These are phyloP conservation scores for Scolopax rusticola DNA, from an alignment of 2,797 vertebrate species.

Conservation along the genomic window DNA sequence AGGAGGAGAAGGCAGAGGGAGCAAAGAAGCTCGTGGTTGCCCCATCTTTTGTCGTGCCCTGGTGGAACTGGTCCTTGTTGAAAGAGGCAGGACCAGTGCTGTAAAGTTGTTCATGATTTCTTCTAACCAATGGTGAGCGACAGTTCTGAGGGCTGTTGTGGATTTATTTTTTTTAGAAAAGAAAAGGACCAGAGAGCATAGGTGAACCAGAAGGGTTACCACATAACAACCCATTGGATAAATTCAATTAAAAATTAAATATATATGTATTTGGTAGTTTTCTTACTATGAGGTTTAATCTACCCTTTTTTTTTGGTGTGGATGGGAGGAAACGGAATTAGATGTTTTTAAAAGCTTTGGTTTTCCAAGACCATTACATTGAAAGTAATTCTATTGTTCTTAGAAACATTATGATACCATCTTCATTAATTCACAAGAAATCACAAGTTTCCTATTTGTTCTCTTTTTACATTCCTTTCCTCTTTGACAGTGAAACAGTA, in stretches of 20 bases:
- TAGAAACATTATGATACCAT: background rate
- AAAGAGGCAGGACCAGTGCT: fast-evolving
- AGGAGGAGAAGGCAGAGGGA: background rate
- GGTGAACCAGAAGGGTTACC: background rate
- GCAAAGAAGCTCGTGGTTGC: background rate
- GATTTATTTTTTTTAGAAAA: background rate
- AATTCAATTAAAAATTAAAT: background rate
- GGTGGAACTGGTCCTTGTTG: background rate
- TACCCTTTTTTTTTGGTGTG: background rate
- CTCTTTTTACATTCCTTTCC: background rate
- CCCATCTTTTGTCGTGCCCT: fast-evolving
- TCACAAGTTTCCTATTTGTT: background rate
- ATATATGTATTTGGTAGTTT: background rate
- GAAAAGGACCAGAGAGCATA: background rate
- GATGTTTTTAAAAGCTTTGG: background rate
- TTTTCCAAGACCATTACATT: background rate
- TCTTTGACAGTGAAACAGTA: background rate
- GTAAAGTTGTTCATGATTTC: background rate
- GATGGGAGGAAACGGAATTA: background rate
- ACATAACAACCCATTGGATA: fast-evolving
- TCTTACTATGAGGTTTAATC: background rate
- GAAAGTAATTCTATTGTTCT: background rate
- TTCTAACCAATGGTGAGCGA: background rate
- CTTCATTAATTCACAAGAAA: background rate
- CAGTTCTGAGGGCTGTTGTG: background rate